A percentile compares a stretch with the other conserved stretches of the same genome.
Conservation (phyloP, 2,888 invertebrate genomes). For the Chelonus formosanus region DNA sequence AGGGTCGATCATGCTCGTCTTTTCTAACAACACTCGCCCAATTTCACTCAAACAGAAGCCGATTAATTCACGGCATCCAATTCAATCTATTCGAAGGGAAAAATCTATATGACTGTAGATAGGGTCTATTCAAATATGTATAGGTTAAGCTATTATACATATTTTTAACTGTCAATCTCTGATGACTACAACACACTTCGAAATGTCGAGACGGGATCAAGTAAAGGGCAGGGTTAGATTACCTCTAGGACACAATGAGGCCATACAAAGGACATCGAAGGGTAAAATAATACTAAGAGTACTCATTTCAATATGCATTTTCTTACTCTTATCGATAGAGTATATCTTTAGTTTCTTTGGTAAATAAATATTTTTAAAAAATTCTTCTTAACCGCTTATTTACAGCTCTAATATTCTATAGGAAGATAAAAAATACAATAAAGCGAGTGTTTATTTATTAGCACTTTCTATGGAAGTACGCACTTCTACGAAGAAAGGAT, state of each 20-base stretch:
- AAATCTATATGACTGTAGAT: constrained; percentile 11
- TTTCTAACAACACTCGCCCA: constrained; percentile 61
- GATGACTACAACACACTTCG: constrained; percentile 33
- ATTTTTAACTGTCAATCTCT: constrained; percentile 65
- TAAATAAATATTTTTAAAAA: too few relatives aligned
- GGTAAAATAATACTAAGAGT: constrained; percentile 1
- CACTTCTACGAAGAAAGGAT: too few relatives aligned
- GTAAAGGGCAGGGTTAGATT: constrained; percentile 57
- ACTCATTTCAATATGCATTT: constrained; percentile 9
- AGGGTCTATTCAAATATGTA: constrained; percentile 20
- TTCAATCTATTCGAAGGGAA: constrained; percentile 53
- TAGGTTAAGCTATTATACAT: constrained; percentile 60
- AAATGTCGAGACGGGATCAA: constrained; percentile 42
- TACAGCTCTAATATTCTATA: too few relatives aligned
- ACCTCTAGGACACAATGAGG: constrained; percentile 52
- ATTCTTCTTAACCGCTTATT: too few relatives aligned
- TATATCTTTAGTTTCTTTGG: not conserved
- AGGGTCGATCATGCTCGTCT: constrained; percentile 54
- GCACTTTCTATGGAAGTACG: too few relatives aligned
- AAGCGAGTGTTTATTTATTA: too few relatives aligned
- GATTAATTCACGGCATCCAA: constrained; percentile 65
- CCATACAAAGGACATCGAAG: constrained; percentile 50
- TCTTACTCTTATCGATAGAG: not conserved
- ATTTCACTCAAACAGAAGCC: constrained; percentile 59
- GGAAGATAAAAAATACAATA: too few relatives aligned